phyloP scores from a whole-genome alignment of 2,797 vertebrate genomes.

The Tarsius wallacei region DNA sequence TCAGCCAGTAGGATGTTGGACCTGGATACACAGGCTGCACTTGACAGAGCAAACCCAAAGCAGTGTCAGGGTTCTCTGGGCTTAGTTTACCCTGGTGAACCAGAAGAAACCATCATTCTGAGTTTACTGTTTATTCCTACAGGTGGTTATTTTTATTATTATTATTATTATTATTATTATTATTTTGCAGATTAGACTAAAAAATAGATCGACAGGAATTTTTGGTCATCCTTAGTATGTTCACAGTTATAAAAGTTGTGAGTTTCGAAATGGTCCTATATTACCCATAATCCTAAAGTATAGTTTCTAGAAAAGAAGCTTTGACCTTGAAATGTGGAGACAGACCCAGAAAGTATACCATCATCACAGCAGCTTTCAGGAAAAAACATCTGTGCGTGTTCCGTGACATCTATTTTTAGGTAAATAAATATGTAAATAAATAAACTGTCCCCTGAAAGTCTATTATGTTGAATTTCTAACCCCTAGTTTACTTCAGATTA shows the following conservation, averaged over 20 bases:
- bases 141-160: too few relatives aligned
- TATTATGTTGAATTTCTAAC: neutral
- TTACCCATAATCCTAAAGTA: slow-evolving; percentile 4
- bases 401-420: neutral
- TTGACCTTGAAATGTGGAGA: slow-evolving; percentile 1
- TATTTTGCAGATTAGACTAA: neutral
- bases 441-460: neutral
- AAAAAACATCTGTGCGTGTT: neutral
- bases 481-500: neutral
- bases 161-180: neutral
- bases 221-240: neutral
- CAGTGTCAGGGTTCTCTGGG: neutral
- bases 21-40: neutral
- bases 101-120: neutral
- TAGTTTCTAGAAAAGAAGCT: neutral
- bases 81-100: neutral
- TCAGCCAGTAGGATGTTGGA: neutral
- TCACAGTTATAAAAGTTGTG: neutral
- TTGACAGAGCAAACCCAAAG: neutral
- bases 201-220: neutral
- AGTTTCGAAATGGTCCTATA: neutral
- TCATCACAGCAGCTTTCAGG: neutral
- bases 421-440: neutral
- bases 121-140: neutral
- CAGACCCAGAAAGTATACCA: neutral